Conservation (phyloP, 2,113 vertebrate species). For the Paedocypris sp. region DNA sequence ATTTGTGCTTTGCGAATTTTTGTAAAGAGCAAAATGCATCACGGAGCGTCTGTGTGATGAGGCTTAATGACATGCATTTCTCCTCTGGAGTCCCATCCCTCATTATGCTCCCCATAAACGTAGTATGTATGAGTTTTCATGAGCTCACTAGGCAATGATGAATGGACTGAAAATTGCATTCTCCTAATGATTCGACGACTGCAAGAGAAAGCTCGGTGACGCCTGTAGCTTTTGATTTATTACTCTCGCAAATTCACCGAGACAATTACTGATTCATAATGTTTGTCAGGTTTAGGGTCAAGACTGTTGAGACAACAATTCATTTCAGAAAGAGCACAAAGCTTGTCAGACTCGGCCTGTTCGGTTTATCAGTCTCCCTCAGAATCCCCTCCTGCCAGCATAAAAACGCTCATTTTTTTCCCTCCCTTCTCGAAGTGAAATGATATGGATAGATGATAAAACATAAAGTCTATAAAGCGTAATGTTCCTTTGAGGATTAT, state of each 20-base stretch:
- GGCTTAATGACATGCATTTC: conserved; percentile 11
- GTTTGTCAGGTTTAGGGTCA: conserved; percentile 60
- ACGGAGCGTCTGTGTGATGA: not conserved
- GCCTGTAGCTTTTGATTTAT: conserved; percentile 56
- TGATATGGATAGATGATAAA: conserved; percentile 45
- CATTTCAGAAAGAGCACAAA: conserved; percentile 51
- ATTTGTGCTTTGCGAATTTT: not conserved
- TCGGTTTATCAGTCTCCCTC: conserved; percentile 55
- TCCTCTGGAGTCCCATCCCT: conserved; percentile 13
- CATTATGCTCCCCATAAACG: conserved; percentile 24
- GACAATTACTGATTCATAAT: conserved; percentile 61
- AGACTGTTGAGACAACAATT: conserved; percentile 56
- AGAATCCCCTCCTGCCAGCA: conserved; percentile 20
- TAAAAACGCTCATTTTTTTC: conserved; percentile 33
- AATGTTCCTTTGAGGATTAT: conserved; percentile 58
- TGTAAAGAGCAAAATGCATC: not conserved
- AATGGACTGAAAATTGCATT: conserved; percentile 43
- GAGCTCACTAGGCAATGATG: conserved; percentile 40
- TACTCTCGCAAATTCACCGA: conserved; percentile 45
- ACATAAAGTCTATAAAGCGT: conserved; percentile 54
- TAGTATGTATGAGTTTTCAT: conserved; percentile 32
- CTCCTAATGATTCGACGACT: conserved; percentile 44
- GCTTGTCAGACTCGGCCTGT: conserved; percentile 50
- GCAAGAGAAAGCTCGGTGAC: conserved; percentile 35
- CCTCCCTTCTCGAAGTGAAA: conserved; percentile 56